Conservation (phyloP, 2,797 vertebrate species). For the Octomys mimax region DNA sequence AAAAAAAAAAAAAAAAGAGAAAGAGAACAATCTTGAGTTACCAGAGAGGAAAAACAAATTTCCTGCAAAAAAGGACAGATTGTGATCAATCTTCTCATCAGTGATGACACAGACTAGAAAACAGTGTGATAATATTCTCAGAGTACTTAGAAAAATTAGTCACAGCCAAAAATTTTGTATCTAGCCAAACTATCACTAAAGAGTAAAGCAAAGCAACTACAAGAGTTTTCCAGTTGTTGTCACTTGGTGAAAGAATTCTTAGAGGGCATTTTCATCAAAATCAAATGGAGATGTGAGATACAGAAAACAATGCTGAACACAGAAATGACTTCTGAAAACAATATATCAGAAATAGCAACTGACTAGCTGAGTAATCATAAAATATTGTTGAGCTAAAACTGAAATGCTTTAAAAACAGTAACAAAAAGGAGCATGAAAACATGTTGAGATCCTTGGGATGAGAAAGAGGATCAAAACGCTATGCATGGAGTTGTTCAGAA, state of each 20-base stretch:
- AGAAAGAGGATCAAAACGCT: neutral
- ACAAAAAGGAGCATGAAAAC: neutral
- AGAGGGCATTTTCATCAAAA: neutral
- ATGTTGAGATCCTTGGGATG: neutral
- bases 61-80: neutral
- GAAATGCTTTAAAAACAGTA: neutral
- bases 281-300: neutral
- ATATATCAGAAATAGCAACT: neutral
- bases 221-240: neutral
- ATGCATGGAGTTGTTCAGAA: neutral
- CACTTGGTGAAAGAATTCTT: neutral
- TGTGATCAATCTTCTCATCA: neutral
- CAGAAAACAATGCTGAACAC: neutral
- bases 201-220: neutral
- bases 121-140: neutral
- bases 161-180: neutral
- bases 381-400: neutral
- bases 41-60: neutral
- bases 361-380: neutral
- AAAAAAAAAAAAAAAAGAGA: too few species aligned
- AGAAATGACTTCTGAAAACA: neutral
- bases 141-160: neutral
- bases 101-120: neutral
- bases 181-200: neutral
- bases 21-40: constrained; percentile 5